phyloP scores from a whole-genome alignment of 1,140 invertebrate genomes.

The Aradophagus sp. region DNA sequence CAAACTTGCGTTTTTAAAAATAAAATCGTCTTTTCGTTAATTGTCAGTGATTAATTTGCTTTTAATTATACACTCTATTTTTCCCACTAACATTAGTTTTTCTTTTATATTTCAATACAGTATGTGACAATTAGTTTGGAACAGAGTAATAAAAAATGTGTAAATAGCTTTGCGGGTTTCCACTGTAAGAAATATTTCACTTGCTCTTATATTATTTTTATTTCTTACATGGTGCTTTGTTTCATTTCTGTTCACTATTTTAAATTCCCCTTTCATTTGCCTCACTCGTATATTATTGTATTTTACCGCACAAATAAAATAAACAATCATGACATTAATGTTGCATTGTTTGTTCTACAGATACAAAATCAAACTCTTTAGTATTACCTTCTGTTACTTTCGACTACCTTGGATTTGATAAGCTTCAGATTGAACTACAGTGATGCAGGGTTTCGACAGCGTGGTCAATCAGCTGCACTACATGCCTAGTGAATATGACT shows the following conservation, averaged over 20 bases:
- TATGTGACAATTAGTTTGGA: too few relatives aligned
- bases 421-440: constrained; percentile 52
- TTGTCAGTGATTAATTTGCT: too few relatives aligned
- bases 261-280: constrained; percentile 29
- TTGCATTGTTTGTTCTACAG: constrained; percentile 23
- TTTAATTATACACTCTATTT: too few relatives aligned
- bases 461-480: constrained; percentile 28
- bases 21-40: constrained; percentile 17
- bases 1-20: constrained; percentile 12
- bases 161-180: constrained; percentile 33
- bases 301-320: background rate
- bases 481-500: constrained; percentile 59
- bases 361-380: constrained; percentile 28
- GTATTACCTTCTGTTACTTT: constrained; percentile 24
- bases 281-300: constrained; percentile 34
- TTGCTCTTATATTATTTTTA: constrained; percentile 2
- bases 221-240: constrained; percentile 18
- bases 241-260: constrained; percentile 10
- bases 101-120: too few relatives aligned
- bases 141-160: too few relatives aligned
- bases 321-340: constrained; percentile 7
- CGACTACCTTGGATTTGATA: constrained; percentile 51
- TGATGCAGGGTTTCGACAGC: constrained; percentile 31
- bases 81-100: too few relatives aligned
- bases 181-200: background rate